Conservation (phyloP, 2,113 vertebrate genomes). For the Odobenus rosmarus region DNA sequence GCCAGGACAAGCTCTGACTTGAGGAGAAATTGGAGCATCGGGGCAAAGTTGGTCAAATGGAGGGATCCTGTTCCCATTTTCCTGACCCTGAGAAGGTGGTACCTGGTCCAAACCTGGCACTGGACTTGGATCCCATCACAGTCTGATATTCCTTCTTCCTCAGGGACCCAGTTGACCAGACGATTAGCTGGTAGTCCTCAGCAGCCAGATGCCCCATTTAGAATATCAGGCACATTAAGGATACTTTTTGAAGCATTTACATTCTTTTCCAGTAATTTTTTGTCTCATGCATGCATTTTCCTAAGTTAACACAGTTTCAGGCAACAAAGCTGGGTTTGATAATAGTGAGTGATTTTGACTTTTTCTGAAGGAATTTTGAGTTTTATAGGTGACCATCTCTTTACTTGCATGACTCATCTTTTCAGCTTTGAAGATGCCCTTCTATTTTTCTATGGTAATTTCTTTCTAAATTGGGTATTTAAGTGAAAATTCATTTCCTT, state of each 20-base stretch:
- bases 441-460: slow-evolving; percentile 30
- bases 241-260: background rate
- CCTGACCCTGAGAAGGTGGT: background rate
- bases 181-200: background rate
- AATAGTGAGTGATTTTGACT: background rate
- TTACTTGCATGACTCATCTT: background rate
- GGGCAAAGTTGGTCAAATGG: background rate
- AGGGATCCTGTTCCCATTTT: background rate
- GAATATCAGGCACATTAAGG: background rate
- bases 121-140: background rate
- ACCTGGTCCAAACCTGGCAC: background rate
- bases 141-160: background rate
- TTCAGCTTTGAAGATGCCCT: slow-evolving; percentile 22
- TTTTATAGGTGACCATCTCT: background rate
- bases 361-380: slow-evolving; percentile 29
- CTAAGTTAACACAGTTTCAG: slow-evolving; percentile 11
- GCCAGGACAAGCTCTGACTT: background rate
- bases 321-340: slow-evolving; percentile 11
- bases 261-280: background rate
- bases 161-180: background rate
- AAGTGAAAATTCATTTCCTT: slow-evolving; percentile 49
- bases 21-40: background rate
- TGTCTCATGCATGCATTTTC: background rate
- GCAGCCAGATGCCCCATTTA: background rate
- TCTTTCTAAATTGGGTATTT: slow-evolving; percentile 44